Conservation (phyloP, 2,797 vertebrate species). For the Syngnathus rostellatus region DNA sequence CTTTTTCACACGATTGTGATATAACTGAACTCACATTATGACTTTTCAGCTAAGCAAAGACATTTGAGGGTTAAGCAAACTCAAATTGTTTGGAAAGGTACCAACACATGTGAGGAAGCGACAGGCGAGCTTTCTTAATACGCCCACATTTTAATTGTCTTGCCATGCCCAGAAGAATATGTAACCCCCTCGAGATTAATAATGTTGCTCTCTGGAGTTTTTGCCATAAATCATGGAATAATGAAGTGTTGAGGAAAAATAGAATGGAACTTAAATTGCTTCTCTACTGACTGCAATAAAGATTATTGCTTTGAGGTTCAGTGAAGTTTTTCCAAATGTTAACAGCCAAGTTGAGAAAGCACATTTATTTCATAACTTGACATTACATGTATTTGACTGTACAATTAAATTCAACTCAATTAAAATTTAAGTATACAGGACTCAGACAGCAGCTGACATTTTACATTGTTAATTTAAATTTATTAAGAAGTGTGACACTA, state of each 20-base stretch:
- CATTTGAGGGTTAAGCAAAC: conserved; percentile 34
- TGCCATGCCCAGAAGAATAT: conserved; percentile 60
- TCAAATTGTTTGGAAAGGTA: conserved; percentile 33
- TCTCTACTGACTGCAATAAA: conserved; percentile 24
- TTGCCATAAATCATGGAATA: conserved; percentile 16
- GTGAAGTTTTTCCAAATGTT: conserved; percentile 19
- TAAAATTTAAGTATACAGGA: too few relatives aligned
- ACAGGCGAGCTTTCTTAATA: conserved; percentile 30
- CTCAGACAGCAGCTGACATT: too few relatives aligned
- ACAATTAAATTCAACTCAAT: too few relatives aligned
- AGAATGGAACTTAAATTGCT: background rate
- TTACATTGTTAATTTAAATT: too few relatives aligned
- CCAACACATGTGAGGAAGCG: conserved; percentile 35
- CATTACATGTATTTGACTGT: too few relatives aligned
- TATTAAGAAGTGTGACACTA: too few relatives aligned
- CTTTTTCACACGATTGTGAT: conserved; percentile 15
- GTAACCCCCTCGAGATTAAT: conserved; percentile 57
- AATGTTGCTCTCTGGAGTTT: conserved; percentile 33
- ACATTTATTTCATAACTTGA: too few relatives aligned
- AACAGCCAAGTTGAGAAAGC: background rate
- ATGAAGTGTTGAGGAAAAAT: conserved; percentile 31
- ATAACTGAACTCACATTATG: conserved; percentile 25
- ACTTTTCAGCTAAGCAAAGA: conserved; percentile 16
- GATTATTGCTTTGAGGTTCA: conserved; percentile 13
- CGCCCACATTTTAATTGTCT: conserved; percentile 46